phyloP scores from a whole-genome alignment of 2,888 invertebrate genomes.

The Cheilosia vulpina region DNA sequence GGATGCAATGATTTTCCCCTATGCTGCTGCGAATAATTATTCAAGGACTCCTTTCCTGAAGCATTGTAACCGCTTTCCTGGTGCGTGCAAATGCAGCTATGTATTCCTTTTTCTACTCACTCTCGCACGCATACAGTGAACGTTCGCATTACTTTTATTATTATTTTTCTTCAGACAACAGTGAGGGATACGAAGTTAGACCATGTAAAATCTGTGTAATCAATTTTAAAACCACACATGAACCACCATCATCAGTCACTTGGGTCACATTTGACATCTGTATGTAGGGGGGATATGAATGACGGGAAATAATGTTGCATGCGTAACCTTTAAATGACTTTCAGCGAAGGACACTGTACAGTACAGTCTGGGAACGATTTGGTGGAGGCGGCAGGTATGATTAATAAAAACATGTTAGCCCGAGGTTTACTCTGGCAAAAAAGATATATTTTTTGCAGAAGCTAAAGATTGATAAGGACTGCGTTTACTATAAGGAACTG shows the following conservation, averaged over 20 bases:
- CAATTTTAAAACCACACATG: slow-evolving; percentile 68
- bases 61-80: slow-evolving; percentile 30
- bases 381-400: background rate
- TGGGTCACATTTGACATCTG: slow-evolving; percentile 38
- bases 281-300: slow-evolving; percentile 32
- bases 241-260: slow-evolving; percentile 62
- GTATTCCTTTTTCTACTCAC: slow-evolving; percentile 1
- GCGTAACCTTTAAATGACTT: slow-evolving; percentile 70
- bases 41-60: slow-evolving; percentile 52
- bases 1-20: slow-evolving; percentile 50
- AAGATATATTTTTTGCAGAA: background rate
- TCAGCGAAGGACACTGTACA: slow-evolving; percentile 41
- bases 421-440: background rate
- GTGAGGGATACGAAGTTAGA: slow-evolving; percentile 34
- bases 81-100: slow-evolving; percentile 47
- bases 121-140: slow-evolving; percentile 49
- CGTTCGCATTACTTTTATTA: slow-evolving; percentile 10
- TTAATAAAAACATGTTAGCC: background rate
- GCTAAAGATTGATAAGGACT: no score
- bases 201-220: slow-evolving; percentile 63
- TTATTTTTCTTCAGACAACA: slow-evolving; percentile 20
- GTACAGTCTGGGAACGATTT: background rate
- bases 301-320: slow-evolving; percentile 53
- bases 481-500: no score
- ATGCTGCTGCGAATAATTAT: slow-evolving; percentile 35